Evolutionary conservation across 2,113 vertebrate genomes (phyloP).

Genomic region (Forbesichthys agassizii): DNA sequence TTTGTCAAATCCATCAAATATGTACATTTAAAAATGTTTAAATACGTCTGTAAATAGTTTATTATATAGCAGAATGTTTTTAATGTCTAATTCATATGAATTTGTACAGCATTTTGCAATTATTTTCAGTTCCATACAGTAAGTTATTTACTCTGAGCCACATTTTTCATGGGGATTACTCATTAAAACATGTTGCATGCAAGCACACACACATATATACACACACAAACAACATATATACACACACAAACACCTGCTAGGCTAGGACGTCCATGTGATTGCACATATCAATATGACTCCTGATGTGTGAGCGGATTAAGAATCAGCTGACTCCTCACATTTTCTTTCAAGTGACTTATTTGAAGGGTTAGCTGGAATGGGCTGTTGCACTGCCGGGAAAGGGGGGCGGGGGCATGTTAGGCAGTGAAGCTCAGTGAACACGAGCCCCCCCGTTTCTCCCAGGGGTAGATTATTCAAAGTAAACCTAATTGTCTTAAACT

Average conservation of each 20-base stretch:
- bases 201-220: constrained; percentile 30
- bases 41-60: too few relatives aligned
- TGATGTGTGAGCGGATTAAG: constrained; percentile 72
- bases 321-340: constrained; percentile 76
- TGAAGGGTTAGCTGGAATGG: constrained; percentile 62
- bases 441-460: constrained; percentile 24
- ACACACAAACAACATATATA: not conserved
- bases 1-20: too few relatives aligned
- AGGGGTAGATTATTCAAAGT: not conserved
- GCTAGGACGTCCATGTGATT: constrained; percentile 67
- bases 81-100: too few relatives aligned
- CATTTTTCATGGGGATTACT: constrained; percentile 44
- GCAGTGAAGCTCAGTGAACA: constrained; percentile 53
- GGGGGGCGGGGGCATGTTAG: constrained; percentile 31
- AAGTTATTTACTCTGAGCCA: constrained; percentile 5
- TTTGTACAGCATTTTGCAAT: too few relatives aligned
- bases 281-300: constrained; percentile 67
- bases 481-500: not conserved
- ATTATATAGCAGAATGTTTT: too few relatives aligned
- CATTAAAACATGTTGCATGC: constrained; percentile 37
- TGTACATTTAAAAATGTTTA: too few relatives aligned
- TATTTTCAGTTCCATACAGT: constrained; percentile 10
- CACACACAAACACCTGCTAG: constrained; percentile 37
- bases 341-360: constrained; percentile 76
- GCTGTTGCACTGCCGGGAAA: constrained; percentile 45